phyloP scores from a whole-genome alignment of 2,888 invertebrate species.

The Phyllotreta striolata region DNA sequence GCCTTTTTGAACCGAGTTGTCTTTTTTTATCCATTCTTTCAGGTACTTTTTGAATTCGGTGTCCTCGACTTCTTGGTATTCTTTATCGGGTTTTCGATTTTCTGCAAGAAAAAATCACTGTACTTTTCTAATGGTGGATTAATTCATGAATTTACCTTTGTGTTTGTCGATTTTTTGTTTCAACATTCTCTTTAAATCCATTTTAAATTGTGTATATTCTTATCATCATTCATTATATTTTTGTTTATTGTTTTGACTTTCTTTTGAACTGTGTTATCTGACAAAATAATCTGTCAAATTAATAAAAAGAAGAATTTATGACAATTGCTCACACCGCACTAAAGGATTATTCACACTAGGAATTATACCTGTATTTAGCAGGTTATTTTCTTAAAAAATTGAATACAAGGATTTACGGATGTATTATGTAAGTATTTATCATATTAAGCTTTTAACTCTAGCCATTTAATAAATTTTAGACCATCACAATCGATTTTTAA shows the following conservation, averaged over 20 bases:
- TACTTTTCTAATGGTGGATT: background rate
- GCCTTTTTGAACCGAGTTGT: constrained; percentile 62
- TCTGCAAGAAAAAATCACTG: constrained; percentile 15
- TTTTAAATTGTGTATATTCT: constrained; percentile 28
- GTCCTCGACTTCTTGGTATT: constrained; percentile 54
- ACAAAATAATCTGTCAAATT: background rate
- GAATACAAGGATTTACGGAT: too few species aligned
- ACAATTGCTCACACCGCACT: too few species aligned
- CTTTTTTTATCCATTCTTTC: constrained; percentile 48
- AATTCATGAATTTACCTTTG: constrained; percentile 57
- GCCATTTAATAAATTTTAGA: too few species aligned
- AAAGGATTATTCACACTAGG: too few species aligned
- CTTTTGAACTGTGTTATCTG: too few species aligned
- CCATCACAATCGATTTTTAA: too few species aligned
- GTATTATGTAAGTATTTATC: too few species aligned
- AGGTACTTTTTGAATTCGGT: constrained; percentile 51
- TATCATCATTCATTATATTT: background rate
- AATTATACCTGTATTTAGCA: too few species aligned
- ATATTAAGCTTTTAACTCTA: too few species aligned
- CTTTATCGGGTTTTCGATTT: constrained; percentile 47
- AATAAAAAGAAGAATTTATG: constrained; percentile 1
- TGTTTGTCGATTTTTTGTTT: constrained; percentile 64
- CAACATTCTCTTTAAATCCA: constrained; percentile 63
- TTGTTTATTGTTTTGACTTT: too few species aligned
- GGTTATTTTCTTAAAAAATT: too few species aligned